Evolutionary conservation across 2,888 invertebrate species (phyloP).

Genomic region (Noctua pronuba): DNA sequence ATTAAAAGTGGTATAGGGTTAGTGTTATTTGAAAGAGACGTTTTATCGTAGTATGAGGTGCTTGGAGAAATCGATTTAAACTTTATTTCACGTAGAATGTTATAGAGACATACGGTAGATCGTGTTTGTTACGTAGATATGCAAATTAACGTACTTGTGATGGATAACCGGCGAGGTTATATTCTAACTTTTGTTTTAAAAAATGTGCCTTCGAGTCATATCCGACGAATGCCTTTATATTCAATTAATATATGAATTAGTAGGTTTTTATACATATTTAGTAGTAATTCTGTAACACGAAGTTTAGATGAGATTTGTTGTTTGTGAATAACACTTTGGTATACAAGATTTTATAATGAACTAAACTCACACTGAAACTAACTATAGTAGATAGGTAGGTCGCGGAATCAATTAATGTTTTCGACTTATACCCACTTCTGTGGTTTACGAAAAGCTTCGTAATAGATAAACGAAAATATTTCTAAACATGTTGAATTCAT

Average conservation of each 20-base stretch:
- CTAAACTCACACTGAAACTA: conserved; percentile 67
- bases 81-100: conserved; percentile 70
- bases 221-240: conserved; percentile 87
- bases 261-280: conserved; percentile 84
- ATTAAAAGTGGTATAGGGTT: conserved; percentile 82
- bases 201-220: conserved; percentile 89
- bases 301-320: conserved; percentile 77
- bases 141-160: conserved; percentile 75
- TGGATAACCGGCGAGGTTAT: conserved; percentile 69
- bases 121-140: conserved; percentile 70
- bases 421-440: conserved; percentile 59
- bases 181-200: conserved; percentile 76
- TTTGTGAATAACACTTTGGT: conserved; percentile 73
- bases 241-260: conserved; percentile 80
- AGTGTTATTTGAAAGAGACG: conserved; percentile 77
- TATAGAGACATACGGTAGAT: conserved; percentile 61
- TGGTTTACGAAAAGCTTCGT: conserved; percentile 65
- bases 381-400: conserved; percentile 57
- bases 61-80: conserved; percentile 77
- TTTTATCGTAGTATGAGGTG: conserved; percentile 78
- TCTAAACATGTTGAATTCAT: conserved; percentile 86
- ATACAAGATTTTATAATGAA: conserved; percentile 71
- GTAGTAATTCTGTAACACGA: conserved; percentile 76
- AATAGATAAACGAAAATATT: conserved; percentile 71
- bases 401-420: conserved; percentile 65